These are phyloP conservation scores for Mesoligia furuncula DNA, from an alignment of 2,888 invertebrate species.

Conservation along the genomic window DNA sequence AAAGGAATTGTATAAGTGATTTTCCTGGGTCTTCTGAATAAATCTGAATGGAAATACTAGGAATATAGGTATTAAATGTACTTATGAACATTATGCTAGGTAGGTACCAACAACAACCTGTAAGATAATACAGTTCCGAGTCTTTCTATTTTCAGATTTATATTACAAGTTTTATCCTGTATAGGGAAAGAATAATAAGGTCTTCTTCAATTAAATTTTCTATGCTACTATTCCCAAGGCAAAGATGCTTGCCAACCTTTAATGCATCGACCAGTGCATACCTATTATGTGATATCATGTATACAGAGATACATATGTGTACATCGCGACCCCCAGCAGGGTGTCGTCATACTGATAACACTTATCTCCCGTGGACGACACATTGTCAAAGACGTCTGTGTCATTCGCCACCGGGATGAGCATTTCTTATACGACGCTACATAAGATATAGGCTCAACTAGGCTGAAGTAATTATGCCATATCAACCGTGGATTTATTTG, in stretches of 20 bases:
- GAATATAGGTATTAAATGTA: background rate
- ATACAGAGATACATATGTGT: background rate
- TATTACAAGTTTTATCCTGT: background rate
- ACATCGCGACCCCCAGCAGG: constrained; percentile 72
- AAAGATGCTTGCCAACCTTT: background rate
- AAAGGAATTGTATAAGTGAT: background rate
- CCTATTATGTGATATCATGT: constrained; percentile 20
- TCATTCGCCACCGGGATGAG: constrained; percentile 34
- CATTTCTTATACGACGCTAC: background rate
- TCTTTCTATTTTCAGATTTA: background rate
- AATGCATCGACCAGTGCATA: background rate
- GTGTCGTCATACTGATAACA: constrained; percentile 62
- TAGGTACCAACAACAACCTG: no score
- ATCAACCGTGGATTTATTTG: no score
- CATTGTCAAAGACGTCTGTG: constrained; percentile 58
- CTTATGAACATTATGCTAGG: background rate
- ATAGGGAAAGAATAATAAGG: background rate
- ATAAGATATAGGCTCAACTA: background rate
- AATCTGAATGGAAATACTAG: background rate
- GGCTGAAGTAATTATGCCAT: background rate
- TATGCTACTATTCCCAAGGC: no score
- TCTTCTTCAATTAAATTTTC: background rate
- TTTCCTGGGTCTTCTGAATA: no score
- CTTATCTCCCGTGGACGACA: constrained; percentile 50
- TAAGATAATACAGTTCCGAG: background rate